Evolutionary conservation across 2,797 vertebrate genomes (phyloP).

Genomic region (Lepidocolaptes lacrymiger): DNA sequence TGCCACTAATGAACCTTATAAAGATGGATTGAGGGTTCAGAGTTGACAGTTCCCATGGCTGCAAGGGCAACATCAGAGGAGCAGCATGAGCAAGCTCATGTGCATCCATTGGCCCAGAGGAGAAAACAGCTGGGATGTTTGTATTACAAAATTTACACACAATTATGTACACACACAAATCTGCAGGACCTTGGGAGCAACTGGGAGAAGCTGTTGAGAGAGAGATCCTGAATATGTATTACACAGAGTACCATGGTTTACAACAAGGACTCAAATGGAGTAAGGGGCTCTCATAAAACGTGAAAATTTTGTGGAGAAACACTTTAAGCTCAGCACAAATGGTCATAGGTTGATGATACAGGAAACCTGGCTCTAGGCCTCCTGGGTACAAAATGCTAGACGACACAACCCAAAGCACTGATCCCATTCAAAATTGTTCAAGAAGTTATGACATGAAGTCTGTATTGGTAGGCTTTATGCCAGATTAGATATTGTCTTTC

Average conservation of each 20-base stretch:
- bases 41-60: neutral
- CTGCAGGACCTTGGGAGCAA: neutral
- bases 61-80: rapidly evolving
- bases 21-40: neutral
- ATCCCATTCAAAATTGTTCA: neutral
- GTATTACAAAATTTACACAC: neutral
- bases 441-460: neutral
- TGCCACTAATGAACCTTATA: neutral
- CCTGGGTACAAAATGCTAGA: neutral
- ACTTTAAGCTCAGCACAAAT: neutral
- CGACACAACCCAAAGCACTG: neutral
- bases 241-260: rapidly evolving
- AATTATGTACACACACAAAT: neutral
- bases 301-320: neutral
- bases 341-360: neutral
- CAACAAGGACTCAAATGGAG: neutral
- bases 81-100: neutral
- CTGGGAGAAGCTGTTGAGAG: neutral
- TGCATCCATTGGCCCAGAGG: neutral
- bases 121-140: neutral
- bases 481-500: conserved; percentile 54
- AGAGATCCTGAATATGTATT: neutral
- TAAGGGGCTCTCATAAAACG: neutral
- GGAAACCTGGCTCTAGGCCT: neutral
- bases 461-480: conserved; percentile 35